Percentiles rank a stretch among this genome's conserved stretches.
Conservation (phyloP, 2,113 vertebrate genomes). For the Alethe castanea region DNA sequence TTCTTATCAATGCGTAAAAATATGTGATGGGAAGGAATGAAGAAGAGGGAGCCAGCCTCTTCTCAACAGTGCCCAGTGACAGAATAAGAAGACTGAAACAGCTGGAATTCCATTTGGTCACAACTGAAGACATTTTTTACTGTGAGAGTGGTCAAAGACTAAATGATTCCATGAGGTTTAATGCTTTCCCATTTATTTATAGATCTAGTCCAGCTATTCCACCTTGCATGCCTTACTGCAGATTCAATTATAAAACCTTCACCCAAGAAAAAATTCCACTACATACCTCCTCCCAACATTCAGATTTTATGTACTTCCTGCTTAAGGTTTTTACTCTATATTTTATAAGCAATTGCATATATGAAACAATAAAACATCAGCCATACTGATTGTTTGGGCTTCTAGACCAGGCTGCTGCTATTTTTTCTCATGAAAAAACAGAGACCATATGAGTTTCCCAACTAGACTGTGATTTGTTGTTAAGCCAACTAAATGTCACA, state of each 20-base stretch:
- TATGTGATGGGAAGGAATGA: not conserved
- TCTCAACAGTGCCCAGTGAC: not conserved
- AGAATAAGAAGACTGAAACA: not conserved
- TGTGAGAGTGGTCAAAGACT: not conserved
- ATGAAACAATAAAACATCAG: not conserved
- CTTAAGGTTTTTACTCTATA: not conserved
- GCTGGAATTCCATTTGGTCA: not conserved
- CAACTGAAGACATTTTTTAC: not conserved
- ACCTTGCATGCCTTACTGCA: not conserved
- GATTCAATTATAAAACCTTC: not conserved
- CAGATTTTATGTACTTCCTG: not conserved
- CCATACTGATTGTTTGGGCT: not conserved
- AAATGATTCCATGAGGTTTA: not conserved
- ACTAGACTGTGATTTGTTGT: not conserved
- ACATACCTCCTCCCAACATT: not conserved
- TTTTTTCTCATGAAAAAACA: not conserved
- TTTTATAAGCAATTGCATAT: not conserved
- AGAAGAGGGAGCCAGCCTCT: not conserved
- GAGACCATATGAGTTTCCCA: not conserved
- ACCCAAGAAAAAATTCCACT: not conserved
- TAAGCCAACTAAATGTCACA: not conserved
- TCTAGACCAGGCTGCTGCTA: not conserved
- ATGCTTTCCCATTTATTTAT: not conserved
- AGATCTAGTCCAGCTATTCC: not conserved
- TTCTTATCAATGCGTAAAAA: not conserved